A percentile compares a stretch with the other conserved stretches of the same genome.
Evolutionary conservation across 2,113 vertebrate genomes (phyloP).

Genomic region (Cyanocitta stelleri): DNA sequence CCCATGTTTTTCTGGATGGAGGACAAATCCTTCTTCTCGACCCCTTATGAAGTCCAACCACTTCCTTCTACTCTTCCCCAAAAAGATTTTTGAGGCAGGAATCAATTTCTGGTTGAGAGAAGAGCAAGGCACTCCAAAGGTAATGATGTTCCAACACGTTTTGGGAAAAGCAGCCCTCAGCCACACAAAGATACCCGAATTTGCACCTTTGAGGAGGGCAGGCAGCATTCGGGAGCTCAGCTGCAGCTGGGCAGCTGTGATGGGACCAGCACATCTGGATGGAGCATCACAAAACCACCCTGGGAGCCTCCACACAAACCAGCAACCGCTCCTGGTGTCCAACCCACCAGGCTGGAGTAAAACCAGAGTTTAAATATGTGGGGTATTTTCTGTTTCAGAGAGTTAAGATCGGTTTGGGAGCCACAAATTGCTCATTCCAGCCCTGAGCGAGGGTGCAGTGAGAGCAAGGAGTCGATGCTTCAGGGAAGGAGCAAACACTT

Average conservation of each 20-base stretch:
- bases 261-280: neutral
- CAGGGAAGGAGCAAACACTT: neutral
- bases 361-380: neutral
- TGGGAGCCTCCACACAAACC: neutral
- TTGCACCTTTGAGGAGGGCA: neutral
- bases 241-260: neutral
- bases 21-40: neutral
- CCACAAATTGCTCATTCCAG: neutral
- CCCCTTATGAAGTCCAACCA: neutral
- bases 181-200: neutral
- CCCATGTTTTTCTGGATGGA: neutral
- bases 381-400: neutral
- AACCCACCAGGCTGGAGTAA: neutral
- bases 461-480: neutral
- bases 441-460: neutral
- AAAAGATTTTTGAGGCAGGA: neutral
- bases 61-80: neutral
- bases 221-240: neutral
- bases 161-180: neutral
- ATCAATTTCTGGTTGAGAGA: neutral
- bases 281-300: neutral
- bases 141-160: fast-evolving
- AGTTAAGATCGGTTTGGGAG: neutral
- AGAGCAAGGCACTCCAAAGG: neutral
- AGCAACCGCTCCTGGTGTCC: neutral